phyloP scores from a whole-genome alignment of 2,797 vertebrate species.

The Sciurus carolinensis region DNA sequence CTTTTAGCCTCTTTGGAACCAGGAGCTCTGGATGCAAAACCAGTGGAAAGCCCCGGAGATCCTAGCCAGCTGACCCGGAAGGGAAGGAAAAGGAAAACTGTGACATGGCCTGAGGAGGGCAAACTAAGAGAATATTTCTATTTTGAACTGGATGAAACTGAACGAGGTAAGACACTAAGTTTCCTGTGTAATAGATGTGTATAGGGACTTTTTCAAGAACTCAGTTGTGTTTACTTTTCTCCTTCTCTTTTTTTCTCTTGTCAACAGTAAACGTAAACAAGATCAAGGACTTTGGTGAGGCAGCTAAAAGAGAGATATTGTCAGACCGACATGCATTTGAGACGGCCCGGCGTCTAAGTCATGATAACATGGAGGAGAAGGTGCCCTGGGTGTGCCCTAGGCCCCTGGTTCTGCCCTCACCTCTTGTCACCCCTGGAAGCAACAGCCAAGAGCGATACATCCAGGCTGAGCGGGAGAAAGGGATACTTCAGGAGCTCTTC shows the following conservation, averaged over 20 bases:
- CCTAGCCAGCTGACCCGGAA: conserved; percentile 92
- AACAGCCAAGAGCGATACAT: conserved; percentile 95
- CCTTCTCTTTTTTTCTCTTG: neutral
- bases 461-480: conserved; percentile 96
- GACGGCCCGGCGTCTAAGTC: conserved; percentile 95
- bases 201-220: neutral
- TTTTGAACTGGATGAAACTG: conserved; percentile 97
- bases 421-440: conserved; percentile 92
- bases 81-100: conserved; percentile 95
- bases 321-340: conserved; percentile 97
- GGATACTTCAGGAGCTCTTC: conserved; percentile 97
- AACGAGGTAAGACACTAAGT: conserved; percentile 91
- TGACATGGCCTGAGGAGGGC: conserved; percentile 96
- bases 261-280: conserved; percentile 97
- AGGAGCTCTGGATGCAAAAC: conserved; percentile 79
- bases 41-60: conserved; percentile 91
- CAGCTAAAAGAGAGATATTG: conserved; percentile 96
- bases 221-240: neutral
- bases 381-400: conserved; percentile 94
- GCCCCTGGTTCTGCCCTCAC: conserved; percentile 89
- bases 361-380: conserved; percentile 97
- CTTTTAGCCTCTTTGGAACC: conserved; percentile 70
- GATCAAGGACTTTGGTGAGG: conserved; percentile 98
- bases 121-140: conserved; percentile 96
- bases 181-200: no score